Evolutionary conservation across 1,140 invertebrate genomes (phyloP), one percentile per base, ranked within the genome.

Genomic region (Calephelis virginiensis): DNA sequence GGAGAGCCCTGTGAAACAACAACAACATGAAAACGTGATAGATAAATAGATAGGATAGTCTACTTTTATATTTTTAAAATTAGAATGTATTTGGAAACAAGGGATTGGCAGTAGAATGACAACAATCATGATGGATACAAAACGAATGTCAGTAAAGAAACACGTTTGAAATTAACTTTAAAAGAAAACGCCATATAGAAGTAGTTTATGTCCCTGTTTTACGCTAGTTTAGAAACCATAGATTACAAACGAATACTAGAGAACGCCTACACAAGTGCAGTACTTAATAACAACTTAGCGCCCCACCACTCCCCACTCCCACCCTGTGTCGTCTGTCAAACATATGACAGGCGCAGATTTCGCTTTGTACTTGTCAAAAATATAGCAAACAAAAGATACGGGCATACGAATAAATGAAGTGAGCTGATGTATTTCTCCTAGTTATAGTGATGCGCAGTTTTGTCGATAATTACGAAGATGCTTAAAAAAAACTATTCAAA

Each of bases 351-450:
- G 81, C 81, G 81, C 87, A 90, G 87, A 90, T 90, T 82, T 77
- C 81, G 84, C 87, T 90, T 90, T 88, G 85, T 89, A 84, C 85
- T 89, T 90, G 87, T 90, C 87, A 90, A 90, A 90, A 90, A 90
- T 90, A 90, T 87, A 86, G 83, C 83, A 88, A 88, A 90, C 87
- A 90, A 90, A 88, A 90, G 87, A 89, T 90, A 89, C 83, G 78
- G 77, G 71, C 72, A 83, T 43, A 62, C 81, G 85, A 81, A 87
- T 89, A 87, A 90, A 90, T 90, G 87, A 90, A 90, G 84, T 88
- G 87, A 90, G 85, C 82, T 87, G 85, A 88, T 90, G 84, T 90
- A 86, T 87, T 85, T 88, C 80, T 71, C 77, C 63, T 64, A 64
- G 13, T 81, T 81, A 77, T 80, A 74, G 79, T 75, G 80, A 78